Base-by-base conservation (phyloP, 2,888 invertebrate genomes). In the Rhogogaster chlorosoma region DNA sequence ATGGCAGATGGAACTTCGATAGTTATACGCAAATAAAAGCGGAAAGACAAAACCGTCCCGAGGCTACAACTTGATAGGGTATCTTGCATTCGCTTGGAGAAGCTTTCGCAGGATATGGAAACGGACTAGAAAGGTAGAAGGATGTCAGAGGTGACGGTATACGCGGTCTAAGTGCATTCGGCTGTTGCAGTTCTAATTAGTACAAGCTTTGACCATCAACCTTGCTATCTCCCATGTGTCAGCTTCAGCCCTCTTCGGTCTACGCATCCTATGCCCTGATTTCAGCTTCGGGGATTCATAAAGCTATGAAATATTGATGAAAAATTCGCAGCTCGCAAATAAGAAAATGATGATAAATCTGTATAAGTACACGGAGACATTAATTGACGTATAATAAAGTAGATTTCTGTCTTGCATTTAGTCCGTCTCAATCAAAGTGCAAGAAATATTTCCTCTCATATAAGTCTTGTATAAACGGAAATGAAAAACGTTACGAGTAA, bases 161-260 rank as follows among this genome's bases (percentile, higher is more conserved):
- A 70, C 32, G 71, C 15, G 67, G 70, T 64, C 32, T 70, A 32
- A 70, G 71, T 45, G 87, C 87, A 87, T 89, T 88, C 87, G 87
- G 86, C 85, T 85, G 86, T 88, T 90, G 89, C 91, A 89, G 89
- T 89, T 88, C 89, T 91, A 91, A 91, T 91, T 91, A 91, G 90
- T 89, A 91, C 91, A 90, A 90, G 91, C 90, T 91, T 91, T 91
- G 91, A 90, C 89, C 91, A 91, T 91, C 90, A 90, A 89, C 87
- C 87, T 87, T 83, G 84, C 61, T 18, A 38, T 57, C 26, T 45
- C 26, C 22, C 29, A 61, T 36, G 64, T 42, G 80, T 80, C 80
- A 38, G 61, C 22, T 61, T 22, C 80, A 61, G 32, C 38, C 36
- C 22, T 4, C 38, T 80, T 61, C 57, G 38, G 26, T 61, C 38